Evolutionary conservation across 2,113 vertebrate species (phyloP), one percentile per base, ranked within the genome.

Genomic region (Octodon degus): DNA sequence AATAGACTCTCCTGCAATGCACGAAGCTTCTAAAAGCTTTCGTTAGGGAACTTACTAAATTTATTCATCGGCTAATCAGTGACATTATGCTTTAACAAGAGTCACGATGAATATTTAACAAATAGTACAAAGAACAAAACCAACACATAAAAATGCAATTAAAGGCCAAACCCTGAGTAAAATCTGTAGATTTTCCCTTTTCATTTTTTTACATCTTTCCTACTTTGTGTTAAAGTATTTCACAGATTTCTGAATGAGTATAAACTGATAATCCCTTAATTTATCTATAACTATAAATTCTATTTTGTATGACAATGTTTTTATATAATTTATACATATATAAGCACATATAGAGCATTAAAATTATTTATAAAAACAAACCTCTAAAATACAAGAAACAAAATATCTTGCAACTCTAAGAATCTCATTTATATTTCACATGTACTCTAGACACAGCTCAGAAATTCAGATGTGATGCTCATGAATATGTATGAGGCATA

Each of bases 401-500:
- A 82, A 89, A 24, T 94, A 87, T 43, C 60, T 76, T 96, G 43
- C 70, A 87, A 74, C 47, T 92, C 85, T 88, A 30, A 88, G 86
- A 85, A 86, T 58, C 93, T 96, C 90, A 92, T 96, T 97, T 92
- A 65, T 93, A 97, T 95, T 96, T 92, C 89, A 84, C 82, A 96
- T 95, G 82, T 76, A 83, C 88, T 63, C 7, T 91, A 97, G 96
- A 96, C 85, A 92, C 88, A 90, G 94, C 81, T 97, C 95, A 91
- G 84, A 96, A 96, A 95, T 86, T 96, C 79, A 77, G 88, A 95
- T 53, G 67, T 70, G 55, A 53, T 94, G 85, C 79, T 95, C 92
- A 96, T 98, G 83, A 97, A 98, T 98, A 97, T 97, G 93, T 34
- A 97, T 98, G 83, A 96, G 93, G 77, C 58, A 89, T 96, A 97